Conservation (phyloP, 2,888 invertebrate genomes). For the Poecilus cupreus region DNA sequence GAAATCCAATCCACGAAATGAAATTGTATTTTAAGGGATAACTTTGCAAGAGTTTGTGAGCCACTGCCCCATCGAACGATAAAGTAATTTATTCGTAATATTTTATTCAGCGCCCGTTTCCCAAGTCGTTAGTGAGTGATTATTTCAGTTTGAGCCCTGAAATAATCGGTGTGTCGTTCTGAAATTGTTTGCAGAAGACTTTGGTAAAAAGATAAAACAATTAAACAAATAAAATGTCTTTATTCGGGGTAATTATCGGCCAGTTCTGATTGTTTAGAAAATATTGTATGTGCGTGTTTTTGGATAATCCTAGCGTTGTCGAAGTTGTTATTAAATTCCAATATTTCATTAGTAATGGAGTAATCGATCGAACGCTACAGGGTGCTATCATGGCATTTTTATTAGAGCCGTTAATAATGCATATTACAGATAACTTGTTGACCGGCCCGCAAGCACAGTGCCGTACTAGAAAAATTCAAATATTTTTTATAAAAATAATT, state of each 20-base stretch:
- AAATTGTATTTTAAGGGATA: too few species aligned
- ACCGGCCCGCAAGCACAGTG: background rate
- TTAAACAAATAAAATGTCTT: constrained; percentile 34
- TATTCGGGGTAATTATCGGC: constrained; percentile 4
- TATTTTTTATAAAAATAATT: too few species aligned
- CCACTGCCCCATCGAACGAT: constrained; percentile 3
- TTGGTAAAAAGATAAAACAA: background rate
- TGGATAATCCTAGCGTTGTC: background rate
- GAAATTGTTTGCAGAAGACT: constrained; percentile 25
- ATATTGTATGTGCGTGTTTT: constrained; percentile 4
- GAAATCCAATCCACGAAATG: too few species aligned
- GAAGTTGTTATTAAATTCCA: constrained; percentile 35
- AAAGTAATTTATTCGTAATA: constrained; percentile 21
- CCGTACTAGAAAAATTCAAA: background rate
- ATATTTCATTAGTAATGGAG: constrained; percentile 49
- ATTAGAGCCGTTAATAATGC: constrained; percentile 46
- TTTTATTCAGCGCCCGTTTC: background rate
- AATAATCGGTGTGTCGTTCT: background rate
- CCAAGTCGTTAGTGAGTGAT: constrained; percentile 7
- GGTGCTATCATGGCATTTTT: constrained; percentile 30
- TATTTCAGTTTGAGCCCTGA: background rate
- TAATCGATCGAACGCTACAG: constrained; percentile 40
- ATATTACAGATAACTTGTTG: constrained; percentile 33
- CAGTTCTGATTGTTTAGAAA: background rate
- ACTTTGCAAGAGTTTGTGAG: too few species aligned